Conservation (phyloP, 2,113 vertebrate species). For the Pyxicephalus adspersus region DNA sequence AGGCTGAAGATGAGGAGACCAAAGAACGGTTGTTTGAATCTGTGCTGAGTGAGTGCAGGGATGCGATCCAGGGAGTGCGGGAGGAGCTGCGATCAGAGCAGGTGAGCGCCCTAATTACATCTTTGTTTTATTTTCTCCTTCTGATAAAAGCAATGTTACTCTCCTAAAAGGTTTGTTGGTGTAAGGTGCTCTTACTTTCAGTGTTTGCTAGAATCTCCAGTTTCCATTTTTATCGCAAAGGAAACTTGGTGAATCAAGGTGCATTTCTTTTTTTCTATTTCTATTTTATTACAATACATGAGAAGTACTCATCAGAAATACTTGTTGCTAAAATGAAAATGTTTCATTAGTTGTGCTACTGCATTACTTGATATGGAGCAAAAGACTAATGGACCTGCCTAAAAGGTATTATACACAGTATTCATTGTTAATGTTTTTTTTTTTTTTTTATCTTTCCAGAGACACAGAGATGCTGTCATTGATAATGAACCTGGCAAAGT, state of each 20-base stretch:
- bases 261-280: not conserved
- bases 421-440: not conserved
- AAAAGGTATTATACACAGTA: not conserved
- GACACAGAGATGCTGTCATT: conserved; percentile 84
- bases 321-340: too few relatives aligned
- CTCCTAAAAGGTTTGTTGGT: too few relatives aligned
- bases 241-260: not conserved
- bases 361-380: too few relatives aligned
- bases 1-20: conserved; percentile 93
- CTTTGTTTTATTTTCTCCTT: conserved; percentile 49
- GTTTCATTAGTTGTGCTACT: too few relatives aligned
- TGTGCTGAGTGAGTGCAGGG: conserved; percentile 93
- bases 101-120: conserved; percentile 67
- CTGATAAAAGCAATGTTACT: conserved; percentile 67
- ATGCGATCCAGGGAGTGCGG: conserved; percentile 93
- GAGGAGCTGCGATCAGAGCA: conserved; percentile 91
- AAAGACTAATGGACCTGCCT: too few relatives aligned
- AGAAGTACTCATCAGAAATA: too few relatives aligned
- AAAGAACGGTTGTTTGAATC: conserved; percentile 96
- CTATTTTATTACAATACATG: too few relatives aligned
- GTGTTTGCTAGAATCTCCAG: too few relatives aligned
- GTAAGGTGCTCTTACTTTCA: too few relatives aligned
- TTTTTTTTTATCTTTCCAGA: conserved; percentile 72
- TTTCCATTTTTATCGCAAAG: too few relatives aligned
- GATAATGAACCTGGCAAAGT: conserved; percentile 88